These are phyloP conservation scores for Athrips mouffetella DNA, from an alignment of 2,888 invertebrate genomes.

Conservation along the genomic window DNA sequence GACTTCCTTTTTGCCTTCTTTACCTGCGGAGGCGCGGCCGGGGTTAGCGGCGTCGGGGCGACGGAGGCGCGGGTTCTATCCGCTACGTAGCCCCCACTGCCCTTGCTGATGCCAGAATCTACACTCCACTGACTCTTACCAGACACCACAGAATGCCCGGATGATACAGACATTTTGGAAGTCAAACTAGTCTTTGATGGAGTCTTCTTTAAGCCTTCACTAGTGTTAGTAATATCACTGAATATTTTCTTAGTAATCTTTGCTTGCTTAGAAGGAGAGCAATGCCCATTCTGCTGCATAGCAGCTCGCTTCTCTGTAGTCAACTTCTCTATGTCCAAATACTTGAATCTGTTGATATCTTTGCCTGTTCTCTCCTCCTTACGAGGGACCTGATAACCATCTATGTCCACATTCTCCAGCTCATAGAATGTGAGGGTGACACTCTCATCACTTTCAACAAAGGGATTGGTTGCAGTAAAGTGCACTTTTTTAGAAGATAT, in stretches of 20 bases:
- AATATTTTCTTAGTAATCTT: slow-evolving; percentile 49
- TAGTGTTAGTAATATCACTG: slow-evolving; percentile 53
- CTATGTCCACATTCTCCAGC: slow-evolving; percentile 51
- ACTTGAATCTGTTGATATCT: slow-evolving; percentile 68
- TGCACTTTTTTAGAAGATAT: slow-evolving; percentile 64
- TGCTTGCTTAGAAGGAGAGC: slow-evolving; percentile 66
- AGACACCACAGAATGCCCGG: slow-evolving; percentile 49
- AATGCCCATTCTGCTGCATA: slow-evolving; percentile 50
- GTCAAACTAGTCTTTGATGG: slow-evolving; percentile 63
- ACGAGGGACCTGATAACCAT: slow-evolving; percentile 44
- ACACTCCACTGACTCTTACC: slow-evolving; percentile 52
- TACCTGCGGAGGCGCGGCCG: slow-evolving; percentile 45
- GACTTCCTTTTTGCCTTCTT: slow-evolving; percentile 66
- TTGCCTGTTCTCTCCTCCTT: slow-evolving; percentile 33
- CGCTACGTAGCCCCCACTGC: slow-evolving; percentile 43
- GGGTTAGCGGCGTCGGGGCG: slow-evolving; percentile 53
- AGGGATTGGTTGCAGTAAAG: slow-evolving; percentile 65
- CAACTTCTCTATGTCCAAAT: slow-evolving; percentile 58
- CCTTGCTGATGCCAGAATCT: slow-evolving; percentile 43
- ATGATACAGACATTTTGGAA: slow-evolving; percentile 53
- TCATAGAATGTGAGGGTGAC: slow-evolving; percentile 71
- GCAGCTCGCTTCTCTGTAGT: slow-evolving; percentile 57
- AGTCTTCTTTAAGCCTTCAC: slow-evolving; percentile 51
- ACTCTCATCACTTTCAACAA: slow-evolving; percentile 72
- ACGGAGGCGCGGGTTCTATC: slow-evolving; percentile 43